Evolutionary conservation across 2,797 vertebrate genomes (phyloP).

Genomic region (Limnodromus scolopaceus): DNA sequence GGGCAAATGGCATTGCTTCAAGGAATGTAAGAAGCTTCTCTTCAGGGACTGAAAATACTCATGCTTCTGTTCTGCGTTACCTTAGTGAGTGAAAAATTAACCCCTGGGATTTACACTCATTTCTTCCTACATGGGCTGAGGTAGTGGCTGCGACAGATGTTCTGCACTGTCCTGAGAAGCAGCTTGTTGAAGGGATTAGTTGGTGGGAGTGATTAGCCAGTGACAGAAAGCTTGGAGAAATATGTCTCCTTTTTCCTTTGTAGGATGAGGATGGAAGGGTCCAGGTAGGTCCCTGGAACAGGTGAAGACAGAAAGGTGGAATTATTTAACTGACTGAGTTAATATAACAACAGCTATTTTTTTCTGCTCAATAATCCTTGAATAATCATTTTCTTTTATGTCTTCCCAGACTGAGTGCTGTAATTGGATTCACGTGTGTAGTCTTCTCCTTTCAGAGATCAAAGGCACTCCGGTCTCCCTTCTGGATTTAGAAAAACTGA

Average conservation of each 20-base stretch:
- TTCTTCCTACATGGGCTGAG: neutral
- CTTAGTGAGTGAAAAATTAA: neutral
- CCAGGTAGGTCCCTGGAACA: neutral
- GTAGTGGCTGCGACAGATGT: neutral
- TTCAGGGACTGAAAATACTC: neutral
- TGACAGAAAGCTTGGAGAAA: neutral
- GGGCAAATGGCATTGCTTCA: neutral
- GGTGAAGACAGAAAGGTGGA: neutral
- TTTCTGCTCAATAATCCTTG: neutral
- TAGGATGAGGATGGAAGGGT: neutral
- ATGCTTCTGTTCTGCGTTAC: neutral
- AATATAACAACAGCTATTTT: neutral
- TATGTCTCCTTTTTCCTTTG: neutral
- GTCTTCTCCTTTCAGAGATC: slow-evolving; percentile 79
- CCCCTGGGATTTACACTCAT: neutral
- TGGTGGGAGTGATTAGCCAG: neutral
- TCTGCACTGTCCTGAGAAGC: neutral
- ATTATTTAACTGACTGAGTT: neutral
- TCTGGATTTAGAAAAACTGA: slow-evolving; percentile 41
- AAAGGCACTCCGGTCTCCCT: slow-evolving; percentile 63
- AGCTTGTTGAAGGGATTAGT: neutral
- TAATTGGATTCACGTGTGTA: slow-evolving; percentile 83
- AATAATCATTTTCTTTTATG: neutral
- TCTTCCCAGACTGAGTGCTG: slow-evolving; percentile 80
- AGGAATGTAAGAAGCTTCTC: neutral